Evolutionary conservation across 2,113 vertebrate genomes (phyloP).

Genomic region (Alaudala cheleensis): DNA sequence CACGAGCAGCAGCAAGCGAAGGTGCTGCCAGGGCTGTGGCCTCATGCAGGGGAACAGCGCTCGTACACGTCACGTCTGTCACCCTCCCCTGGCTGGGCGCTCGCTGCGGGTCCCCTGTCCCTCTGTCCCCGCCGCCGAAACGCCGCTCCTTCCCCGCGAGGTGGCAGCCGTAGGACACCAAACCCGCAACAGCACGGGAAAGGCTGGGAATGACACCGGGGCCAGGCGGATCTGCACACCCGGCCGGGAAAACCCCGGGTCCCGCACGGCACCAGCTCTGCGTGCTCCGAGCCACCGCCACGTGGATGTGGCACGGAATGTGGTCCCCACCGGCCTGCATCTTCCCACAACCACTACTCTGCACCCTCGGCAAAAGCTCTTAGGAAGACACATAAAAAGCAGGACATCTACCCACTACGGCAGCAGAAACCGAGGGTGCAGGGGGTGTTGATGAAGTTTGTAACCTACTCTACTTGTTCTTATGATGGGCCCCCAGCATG

Average conservation of each 20-base stretch:
- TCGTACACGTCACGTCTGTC: rapidly evolving
- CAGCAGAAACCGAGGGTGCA: background rate
- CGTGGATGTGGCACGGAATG: rapidly evolving
- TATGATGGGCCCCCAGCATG: background rate
- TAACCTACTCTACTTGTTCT: background rate
- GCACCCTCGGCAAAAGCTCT: background rate
- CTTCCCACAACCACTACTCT: background rate
- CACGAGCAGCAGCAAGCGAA: rapidly evolving
- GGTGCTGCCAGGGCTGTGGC: background rate
- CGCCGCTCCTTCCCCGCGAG: slow-evolving; percentile 27
- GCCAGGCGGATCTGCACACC: rapidly evolving
- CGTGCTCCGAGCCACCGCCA: rapidly evolving
- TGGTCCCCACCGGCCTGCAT: rapidly evolving
- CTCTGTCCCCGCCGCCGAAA: background rate
- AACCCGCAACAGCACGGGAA: rapidly evolving
- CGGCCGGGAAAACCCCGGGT: background rate
- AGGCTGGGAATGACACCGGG: rapidly evolving
- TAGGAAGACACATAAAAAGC: background rate
- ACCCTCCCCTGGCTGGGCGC: background rate
- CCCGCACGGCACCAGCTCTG: background rate
- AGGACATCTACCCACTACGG: no score
- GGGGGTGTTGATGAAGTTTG: background rate
- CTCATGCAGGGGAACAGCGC: rapidly evolving
- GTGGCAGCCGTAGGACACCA: slow-evolving; percentile 36
- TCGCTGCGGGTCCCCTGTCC: background rate